phyloP scores from a whole-genome alignment of 1,140 invertebrate genomes.

The Pseudomyrmex gracilis region DNA sequence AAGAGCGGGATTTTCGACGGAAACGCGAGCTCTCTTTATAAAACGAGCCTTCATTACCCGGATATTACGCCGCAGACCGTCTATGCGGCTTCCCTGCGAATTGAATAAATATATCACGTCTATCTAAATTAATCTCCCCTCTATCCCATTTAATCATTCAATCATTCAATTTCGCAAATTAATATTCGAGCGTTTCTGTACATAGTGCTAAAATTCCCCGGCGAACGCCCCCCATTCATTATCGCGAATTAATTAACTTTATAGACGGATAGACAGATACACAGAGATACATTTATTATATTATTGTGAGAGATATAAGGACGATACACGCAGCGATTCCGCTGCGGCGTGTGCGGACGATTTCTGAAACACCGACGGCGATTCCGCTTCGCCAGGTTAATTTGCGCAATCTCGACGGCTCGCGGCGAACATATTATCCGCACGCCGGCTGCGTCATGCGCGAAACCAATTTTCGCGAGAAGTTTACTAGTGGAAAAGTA shows the following conservation, averaged over 20 bases:
- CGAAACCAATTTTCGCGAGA: constrained; percentile 47
- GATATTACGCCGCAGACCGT: constrained; percentile 15
- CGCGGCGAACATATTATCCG: constrained; percentile 7
- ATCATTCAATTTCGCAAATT: constrained; percentile 57
- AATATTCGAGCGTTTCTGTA: constrained; percentile 24
- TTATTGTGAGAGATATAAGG: constrained; percentile 36
- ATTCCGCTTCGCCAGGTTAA: constrained; percentile 1
- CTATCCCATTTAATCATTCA: constrained; percentile 36
- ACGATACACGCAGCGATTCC: neutral
- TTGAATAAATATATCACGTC: constrained; percentile 28
- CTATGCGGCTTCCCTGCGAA: constrained; percentile 10
- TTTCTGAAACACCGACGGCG: constrained; percentile 10
- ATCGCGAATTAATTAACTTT: constrained; percentile 55
- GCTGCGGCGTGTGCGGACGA: neutral
- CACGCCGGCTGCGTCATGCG: neutral
- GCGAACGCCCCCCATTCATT: constrained; percentile 14
- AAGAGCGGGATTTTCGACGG: constrained; percentile 11
- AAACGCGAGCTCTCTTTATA: neutral
- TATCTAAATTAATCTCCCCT: constrained; percentile 42
- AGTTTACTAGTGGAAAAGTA: constrained; percentile 43
- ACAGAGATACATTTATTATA: neutral
- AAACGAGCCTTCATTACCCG: constrained; percentile 2
- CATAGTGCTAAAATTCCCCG: constrained; percentile 23
- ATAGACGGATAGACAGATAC: neutral
- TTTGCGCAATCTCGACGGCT: constrained; percentile 16